Evolutionary conservation across 1,140 invertebrate species (phyloP).

Genomic region (Colletes gigas): DNA sequence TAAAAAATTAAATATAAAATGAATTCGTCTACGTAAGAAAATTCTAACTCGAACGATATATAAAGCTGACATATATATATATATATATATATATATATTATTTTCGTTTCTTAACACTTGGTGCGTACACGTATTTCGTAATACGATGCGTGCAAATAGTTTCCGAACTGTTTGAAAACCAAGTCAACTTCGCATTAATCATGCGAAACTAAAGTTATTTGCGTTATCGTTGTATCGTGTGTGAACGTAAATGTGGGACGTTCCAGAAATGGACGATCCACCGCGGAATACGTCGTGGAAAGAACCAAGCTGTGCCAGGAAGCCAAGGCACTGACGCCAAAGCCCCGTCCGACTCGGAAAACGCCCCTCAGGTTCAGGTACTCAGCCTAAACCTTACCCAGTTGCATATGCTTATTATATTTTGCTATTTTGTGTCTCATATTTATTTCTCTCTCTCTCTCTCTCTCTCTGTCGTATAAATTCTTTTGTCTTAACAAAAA

Average conservation of each 20-base stretch:
- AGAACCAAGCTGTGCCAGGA: conserved; percentile 83
- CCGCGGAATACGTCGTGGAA: conserved; percentile 88
- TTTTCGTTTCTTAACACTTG: background rate
- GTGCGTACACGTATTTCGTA: background rate
- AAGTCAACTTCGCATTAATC: background rate
- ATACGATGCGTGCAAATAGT: background rate
- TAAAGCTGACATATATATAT: conserved; percentile 3
- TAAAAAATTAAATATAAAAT: conserved; percentile 22
- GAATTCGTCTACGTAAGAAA: background rate
- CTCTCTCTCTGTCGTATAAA: conserved; percentile 31
- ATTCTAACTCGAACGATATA: background rate
- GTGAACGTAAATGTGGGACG: conserved; percentile 79
- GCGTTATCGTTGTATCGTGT: conserved; percentile 56
- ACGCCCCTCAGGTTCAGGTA: conserved; percentile 80
- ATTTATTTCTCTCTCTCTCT: conserved; percentile 41
- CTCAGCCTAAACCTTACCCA: conserved; percentile 77
- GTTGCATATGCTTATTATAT: conserved; percentile 65
- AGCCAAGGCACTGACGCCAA: conserved; percentile 79
- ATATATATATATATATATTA: no score
- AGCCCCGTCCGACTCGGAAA: conserved; percentile 80
- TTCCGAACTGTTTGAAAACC: conserved; percentile 7
- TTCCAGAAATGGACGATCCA: conserved; percentile 90
- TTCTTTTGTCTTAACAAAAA: conserved; percentile 24
- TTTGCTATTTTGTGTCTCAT: conserved; percentile 56
- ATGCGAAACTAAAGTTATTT: conserved; percentile 40